These are phyloP conservation scores for Dioctria linearis DNA, from an alignment of 2,888 invertebrate species.

Conservation along the genomic window DNA sequence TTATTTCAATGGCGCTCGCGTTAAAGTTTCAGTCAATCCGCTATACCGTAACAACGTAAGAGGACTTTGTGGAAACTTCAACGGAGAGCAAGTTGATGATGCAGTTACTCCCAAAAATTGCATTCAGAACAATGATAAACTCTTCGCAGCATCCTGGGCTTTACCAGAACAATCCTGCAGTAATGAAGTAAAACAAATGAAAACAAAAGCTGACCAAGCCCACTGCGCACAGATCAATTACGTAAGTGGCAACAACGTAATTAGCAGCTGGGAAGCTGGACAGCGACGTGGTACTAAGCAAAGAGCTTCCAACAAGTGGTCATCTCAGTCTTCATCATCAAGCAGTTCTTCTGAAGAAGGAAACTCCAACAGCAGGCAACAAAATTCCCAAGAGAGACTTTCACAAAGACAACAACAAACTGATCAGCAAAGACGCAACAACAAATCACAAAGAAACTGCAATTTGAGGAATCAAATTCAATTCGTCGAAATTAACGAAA, in stretches of 20 bases:
- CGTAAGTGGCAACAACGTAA: conserved; percentile 68
- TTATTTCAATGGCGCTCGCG: conserved; percentile 75
- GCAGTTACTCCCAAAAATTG: conserved; percentile 75
- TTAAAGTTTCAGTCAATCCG: conserved; percentile 70
- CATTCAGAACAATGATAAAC: conserved; percentile 72
- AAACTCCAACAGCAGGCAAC: neutral
- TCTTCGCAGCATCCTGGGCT: conserved; percentile 75
- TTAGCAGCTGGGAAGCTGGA: conserved; percentile 69
- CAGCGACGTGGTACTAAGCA: neutral
- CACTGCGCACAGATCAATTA: conserved; percentile 67
- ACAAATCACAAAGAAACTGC: conserved; percentile 54
- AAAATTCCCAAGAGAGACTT: too few relatives aligned
- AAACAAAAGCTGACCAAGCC: conserved; percentile 69
- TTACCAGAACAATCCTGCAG: conserved; percentile 72
- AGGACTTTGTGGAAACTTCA: conserved; percentile 80
- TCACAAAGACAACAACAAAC: neutral
- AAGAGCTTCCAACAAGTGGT: conserved; percentile 33
- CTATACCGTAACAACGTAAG: conserved; percentile 74
- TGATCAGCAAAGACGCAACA: neutral
- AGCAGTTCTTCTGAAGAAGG: neutral
- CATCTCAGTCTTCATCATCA: conserved; percentile 56
- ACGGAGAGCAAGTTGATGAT: conserved; percentile 75
- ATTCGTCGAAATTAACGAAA: conserved; percentile 72
- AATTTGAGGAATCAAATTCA: conserved; percentile 72
- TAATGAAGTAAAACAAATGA: conserved; percentile 70